Percentiles rank a stretch among this genome's conserved stretches.
Evolutionary conservation across 2,888 invertebrate species (phyloP).

Genomic region (Trachelus troglodyta): DNA sequence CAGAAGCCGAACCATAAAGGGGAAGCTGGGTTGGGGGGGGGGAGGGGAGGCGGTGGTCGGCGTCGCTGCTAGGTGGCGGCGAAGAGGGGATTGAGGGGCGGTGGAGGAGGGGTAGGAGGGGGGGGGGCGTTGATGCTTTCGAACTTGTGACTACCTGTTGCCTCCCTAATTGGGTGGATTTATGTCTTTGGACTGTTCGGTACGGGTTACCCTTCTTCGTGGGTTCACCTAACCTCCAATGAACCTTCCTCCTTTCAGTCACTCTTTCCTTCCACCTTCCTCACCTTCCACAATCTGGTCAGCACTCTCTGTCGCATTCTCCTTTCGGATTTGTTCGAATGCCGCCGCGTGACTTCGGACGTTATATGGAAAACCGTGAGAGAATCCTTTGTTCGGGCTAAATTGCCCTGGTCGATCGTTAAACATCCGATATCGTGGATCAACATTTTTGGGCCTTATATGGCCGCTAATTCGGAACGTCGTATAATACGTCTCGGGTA

Average conservation of each 20-base stretch:
- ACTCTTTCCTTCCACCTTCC: background rate
- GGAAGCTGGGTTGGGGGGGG: background rate
- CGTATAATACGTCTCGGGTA: background rate
- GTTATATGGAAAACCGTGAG: background rate
- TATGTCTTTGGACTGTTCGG: slow-evolving; percentile 38
- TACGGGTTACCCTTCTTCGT: background rate
- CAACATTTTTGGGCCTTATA: background rate
- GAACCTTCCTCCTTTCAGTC: background rate
- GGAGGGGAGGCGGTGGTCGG: background rate
- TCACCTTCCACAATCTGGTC: background rate
- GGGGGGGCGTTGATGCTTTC: slow-evolving; percentile 26
- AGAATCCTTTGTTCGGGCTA: background rate
- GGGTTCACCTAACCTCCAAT: background rate
- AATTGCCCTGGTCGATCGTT: background rate
- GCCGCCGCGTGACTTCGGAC: background rate
- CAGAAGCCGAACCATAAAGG: background rate
- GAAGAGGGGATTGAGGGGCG: background rate
- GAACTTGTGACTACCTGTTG: slow-evolving; percentile 51
- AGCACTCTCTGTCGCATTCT: background rate
- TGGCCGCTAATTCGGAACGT: background rate
- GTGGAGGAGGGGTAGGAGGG: background rate
- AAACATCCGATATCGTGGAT: background rate
- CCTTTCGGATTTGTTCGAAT: background rate
- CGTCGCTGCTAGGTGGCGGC: background rate
- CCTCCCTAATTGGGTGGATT: slow-evolving; percentile 56